Percentiles rank a stretch among this genome's conserved stretches.
Conservation (phyloP, 2,888 invertebrate species). For the Capitulum mitella region DNA sequence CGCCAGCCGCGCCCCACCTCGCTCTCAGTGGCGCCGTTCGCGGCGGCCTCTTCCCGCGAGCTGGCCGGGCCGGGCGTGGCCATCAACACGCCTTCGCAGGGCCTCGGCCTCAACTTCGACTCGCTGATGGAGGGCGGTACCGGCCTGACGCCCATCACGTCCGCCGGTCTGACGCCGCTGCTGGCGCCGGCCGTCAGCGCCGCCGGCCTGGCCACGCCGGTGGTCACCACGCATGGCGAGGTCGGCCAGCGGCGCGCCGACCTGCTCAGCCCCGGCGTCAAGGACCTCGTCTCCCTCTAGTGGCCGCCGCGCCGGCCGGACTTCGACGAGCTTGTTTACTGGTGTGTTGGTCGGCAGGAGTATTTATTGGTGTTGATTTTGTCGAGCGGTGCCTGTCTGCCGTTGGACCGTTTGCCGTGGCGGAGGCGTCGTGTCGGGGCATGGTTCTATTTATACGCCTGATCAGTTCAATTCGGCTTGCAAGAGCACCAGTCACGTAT, state of each 20-base stretch:
- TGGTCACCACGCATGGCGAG: slow-evolving; percentile 50
- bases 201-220: slow-evolving; percentile 47
- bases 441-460: not conserved
- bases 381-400: not conserved
- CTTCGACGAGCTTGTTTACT: not conserved
- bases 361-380: not conserved
- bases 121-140: slow-evolving; percentile 89
- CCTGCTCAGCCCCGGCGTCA: slow-evolving; percentile 59
- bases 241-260: slow-evolving; percentile 39
- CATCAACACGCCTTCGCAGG: slow-evolving; percentile 71
- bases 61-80: slow-evolving; percentile 57
- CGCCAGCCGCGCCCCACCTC: slow-evolving; percentile 43
- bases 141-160: slow-evolving; percentile 70
- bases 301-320: not conserved
- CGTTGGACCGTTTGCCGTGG: too few relatives aligned
- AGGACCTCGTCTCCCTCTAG: slow-evolving; percentile 62
- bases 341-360: too few relatives aligned
- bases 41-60: slow-evolving; percentile 42
- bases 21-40: slow-evolving; percentile 42
- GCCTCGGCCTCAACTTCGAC: slow-evolving; percentile 77
- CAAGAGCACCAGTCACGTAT: too few relatives aligned
- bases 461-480: not conserved
- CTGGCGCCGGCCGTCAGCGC: slow-evolving; percentile 34
- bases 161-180: slow-evolving; percentile 41
- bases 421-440: too few relatives aligned